Conservation (phyloP, 2,888 invertebrate genomes). For the Phaedon cochleariae region DNA sequence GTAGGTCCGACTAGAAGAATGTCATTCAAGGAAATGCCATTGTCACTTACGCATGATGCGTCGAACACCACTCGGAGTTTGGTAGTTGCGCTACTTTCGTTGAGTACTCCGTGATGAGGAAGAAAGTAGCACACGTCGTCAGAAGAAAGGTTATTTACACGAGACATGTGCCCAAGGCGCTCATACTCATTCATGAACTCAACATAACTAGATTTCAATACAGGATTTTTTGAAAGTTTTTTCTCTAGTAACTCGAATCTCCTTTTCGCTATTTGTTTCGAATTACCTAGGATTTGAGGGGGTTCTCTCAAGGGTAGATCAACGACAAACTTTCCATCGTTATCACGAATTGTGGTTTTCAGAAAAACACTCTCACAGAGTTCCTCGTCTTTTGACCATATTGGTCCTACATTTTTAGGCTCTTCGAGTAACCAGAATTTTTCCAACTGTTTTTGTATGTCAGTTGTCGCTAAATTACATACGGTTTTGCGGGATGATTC, state of each 20-base stretch:
- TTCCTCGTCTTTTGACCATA: not conserved
- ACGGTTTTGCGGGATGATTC: not conserved
- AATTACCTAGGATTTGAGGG: not conserved
- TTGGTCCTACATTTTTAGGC: not conserved
- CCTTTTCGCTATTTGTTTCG: not conserved
- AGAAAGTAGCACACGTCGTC: too few species aligned
- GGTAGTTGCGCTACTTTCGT: too few species aligned
- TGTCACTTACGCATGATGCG: too few species aligned
- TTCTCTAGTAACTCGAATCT: not conserved
- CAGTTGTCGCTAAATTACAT: conserved; percentile 1
- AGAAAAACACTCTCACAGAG: not conserved
- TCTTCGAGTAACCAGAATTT: conserved; percentile 1
- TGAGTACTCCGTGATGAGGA: too few species aligned
- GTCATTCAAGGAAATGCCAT: too few species aligned
- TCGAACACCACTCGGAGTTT: too few species aligned
- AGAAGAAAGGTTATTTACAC: too few species aligned
- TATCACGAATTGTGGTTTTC: not conserved
- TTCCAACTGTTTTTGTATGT: not conserved
- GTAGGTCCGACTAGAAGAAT: too few species aligned
- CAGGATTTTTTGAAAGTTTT: too few species aligned
- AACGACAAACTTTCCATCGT: not conserved
- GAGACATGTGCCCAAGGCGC: too few species aligned
- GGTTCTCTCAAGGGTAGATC: not conserved
- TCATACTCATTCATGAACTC: too few species aligned
- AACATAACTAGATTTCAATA: too few species aligned